Conservation (phyloP, 2,113 vertebrate genomes). For the Poecile atricapillus region DNA sequence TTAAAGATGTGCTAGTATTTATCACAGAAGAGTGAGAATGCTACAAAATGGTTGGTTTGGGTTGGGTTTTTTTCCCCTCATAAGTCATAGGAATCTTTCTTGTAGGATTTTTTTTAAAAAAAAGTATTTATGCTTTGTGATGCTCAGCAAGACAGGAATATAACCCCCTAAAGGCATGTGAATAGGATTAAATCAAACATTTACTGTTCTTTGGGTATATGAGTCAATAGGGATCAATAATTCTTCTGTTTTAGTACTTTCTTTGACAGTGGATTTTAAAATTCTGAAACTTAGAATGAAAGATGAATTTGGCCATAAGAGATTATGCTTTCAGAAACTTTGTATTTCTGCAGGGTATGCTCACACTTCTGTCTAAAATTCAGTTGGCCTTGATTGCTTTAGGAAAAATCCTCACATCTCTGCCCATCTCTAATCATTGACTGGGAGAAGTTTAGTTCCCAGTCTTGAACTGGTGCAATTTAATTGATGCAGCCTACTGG, state of each 20-base stretch:
- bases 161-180: not conserved
- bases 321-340: not conserved
- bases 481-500: not conserved
- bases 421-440: not conserved
- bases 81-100: not conserved
- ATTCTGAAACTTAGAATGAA: not conserved
- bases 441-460: not conserved
- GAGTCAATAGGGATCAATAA: not conserved
- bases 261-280: not conserved
- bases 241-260: not conserved
- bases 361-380: not conserved
- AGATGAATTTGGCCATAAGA: not conserved
- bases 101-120: not conserved
- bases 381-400: not conserved
- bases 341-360: not conserved
- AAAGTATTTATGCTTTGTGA: not conserved
- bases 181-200: not conserved
- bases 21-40: not conserved
- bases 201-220: not conserved
- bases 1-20: not conserved
- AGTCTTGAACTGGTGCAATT: not conserved
- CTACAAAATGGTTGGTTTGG: not conserved
- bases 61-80: rapidly evolving
- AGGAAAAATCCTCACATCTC: not conserved
- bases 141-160: not conserved